Conservation (phyloP, 2,113 vertebrate genomes). For the Misgurnus anguillicaudatus region DNA sequence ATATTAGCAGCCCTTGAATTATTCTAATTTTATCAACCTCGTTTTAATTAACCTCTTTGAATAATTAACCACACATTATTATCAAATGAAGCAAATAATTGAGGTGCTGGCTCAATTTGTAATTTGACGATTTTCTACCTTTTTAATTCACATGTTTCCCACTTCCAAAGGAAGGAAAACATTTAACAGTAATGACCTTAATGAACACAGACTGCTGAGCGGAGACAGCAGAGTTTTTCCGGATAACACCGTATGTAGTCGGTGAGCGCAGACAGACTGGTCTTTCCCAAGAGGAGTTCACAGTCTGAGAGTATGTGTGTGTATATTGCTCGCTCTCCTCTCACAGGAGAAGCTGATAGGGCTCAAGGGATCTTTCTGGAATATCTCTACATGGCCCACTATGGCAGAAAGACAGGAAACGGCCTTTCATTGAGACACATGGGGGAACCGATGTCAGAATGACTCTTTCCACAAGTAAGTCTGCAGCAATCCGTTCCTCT, state of each 20-base stretch:
- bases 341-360: slow-evolving; percentile 55
- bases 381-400: slow-evolving; percentile 56
- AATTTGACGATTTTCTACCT: slow-evolving; percentile 73
- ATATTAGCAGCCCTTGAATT: slow-evolving; percentile 68
- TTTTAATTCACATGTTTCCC: slow-evolving; percentile 66
- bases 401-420: slow-evolving; percentile 52
- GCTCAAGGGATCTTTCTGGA: slow-evolving; percentile 61
- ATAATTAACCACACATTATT: slow-evolving; percentile 79
- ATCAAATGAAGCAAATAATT: slow-evolving; percentile 80
- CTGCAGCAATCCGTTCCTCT: background rate
- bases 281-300: slow-evolving; percentile 37
- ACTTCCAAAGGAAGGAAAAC: slow-evolving; percentile 66
- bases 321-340: slow-evolving; percentile 47
- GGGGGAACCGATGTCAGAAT: slow-evolving; percentile 8
- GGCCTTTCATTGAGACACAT: slow-evolving; percentile 55
- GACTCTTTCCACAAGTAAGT: slow-evolving; percentile 17
- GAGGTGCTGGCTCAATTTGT: slow-evolving; percentile 77
- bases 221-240: slow-evolving; percentile 55
- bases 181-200: slow-evolving; percentile 67
- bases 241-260: slow-evolving; percentile 59
- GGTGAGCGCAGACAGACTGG: slow-evolving; percentile 58
- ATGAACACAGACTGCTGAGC: slow-evolving; percentile 61
- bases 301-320: slow-evolving; percentile 45
- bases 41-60: slow-evolving; percentile 78
- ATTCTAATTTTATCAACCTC: slow-evolving; percentile 76